A percentile compares a stretch with the other conserved stretches of the same genome.
Evolutionary conservation across 1,140 invertebrate genomes (phyloP).

Genomic region (Apis laboriosa): DNA sequence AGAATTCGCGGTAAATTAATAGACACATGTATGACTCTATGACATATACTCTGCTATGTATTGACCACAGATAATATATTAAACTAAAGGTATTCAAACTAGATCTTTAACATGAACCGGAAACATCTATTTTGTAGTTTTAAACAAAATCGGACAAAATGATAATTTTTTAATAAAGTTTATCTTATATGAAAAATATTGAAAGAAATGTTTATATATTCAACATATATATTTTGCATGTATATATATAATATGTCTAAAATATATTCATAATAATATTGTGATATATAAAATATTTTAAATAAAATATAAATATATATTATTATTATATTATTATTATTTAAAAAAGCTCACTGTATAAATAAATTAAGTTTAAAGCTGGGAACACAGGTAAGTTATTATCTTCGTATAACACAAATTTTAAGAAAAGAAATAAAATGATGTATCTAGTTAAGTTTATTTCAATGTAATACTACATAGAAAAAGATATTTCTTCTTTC

Average conservation of each 20-base stretch:
- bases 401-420: not conserved
- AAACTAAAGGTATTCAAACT: slow-evolving; percentile 30
- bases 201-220: not conserved
- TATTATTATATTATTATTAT: too few relatives aligned
- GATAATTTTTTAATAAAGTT: slow-evolving; percentile 31
- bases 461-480: not conserved
- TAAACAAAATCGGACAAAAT: slow-evolving; percentile 20
- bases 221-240: not conserved
- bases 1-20: slow-evolving; percentile 35
- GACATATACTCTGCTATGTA: slow-evolving; percentile 19
- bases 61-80: slow-evolving; percentile 49
- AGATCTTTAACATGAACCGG: slow-evolving; percentile 40
- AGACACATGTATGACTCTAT: slow-evolving; percentile 28
- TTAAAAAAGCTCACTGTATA: not conserved
- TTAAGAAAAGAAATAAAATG: not conserved
- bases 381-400: not conserved
- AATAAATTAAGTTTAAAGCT: not conserved
- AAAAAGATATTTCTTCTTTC: not conserved
- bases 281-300: not conserved
- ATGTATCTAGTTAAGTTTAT: not conserved
- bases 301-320: not conserved
- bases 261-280: too few relatives aligned
- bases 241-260: too few relatives aligned
- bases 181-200: not conserved
- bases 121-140: slow-evolving; percentile 31